Percentiles rank a stretch among this genome's conserved stretches.
Conservation (phyloP, 2,888 invertebrate species). For the Ormyrus pomaceus region DNA sequence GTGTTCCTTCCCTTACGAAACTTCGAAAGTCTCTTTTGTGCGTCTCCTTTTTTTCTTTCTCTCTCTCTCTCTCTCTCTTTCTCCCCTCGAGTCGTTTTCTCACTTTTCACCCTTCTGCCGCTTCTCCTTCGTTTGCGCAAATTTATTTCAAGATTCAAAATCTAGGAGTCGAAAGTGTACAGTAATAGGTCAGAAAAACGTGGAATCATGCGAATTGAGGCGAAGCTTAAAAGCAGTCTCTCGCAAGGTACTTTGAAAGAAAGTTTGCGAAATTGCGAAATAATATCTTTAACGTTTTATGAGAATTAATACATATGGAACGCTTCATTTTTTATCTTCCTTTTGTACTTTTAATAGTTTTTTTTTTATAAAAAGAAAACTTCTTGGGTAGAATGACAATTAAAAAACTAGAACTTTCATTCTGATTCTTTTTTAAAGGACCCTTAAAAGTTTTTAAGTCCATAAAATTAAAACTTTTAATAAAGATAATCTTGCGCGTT, state of each 20-base stretch:
- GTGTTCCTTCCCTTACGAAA: conserved; percentile 41
- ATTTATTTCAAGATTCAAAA: conserved; percentile 16
- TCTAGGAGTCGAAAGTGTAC: background rate
- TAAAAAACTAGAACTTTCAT: no score
- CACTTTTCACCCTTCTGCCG: background rate
- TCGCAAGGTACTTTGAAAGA: background rate
- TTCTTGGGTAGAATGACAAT: no score
- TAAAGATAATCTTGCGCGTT: background rate
- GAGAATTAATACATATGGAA: no score
- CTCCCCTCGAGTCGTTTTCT: background rate
- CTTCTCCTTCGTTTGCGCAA: background rate
- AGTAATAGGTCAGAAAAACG: conserved; percentile 12
- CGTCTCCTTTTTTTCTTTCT: conserved; percentile 19
- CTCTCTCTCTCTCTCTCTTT: background rate
- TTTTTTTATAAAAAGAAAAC: no score
- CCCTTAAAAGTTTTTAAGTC: background rate
- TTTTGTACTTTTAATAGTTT: no score
- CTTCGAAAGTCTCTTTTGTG: conserved; percentile 52
- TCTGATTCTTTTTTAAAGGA: background rate
- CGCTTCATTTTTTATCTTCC: no score
- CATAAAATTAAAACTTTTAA: conserved; percentile 9
- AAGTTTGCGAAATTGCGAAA: background rate
- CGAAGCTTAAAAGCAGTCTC: background rate
- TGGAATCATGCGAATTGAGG: conserved; percentile 1
- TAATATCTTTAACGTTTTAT: background rate